Percentiles rank a stretch among this genome's conserved stretches.
phyloP scores from a whole-genome alignment of 1,140 invertebrate genomes.

The Ceratosolen fusciceps region DNA sequence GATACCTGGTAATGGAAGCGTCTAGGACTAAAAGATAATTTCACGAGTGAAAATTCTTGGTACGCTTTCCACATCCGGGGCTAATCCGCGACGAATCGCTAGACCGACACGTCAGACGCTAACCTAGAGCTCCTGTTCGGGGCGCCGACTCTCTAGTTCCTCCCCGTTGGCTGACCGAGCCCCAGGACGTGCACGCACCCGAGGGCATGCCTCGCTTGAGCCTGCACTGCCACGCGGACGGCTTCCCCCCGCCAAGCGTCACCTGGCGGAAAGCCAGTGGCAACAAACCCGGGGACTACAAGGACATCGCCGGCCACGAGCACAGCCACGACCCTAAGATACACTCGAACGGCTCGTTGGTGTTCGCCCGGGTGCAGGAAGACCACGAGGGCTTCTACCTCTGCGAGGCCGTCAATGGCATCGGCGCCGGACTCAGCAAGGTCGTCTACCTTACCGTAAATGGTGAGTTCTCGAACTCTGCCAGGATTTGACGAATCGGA shows the following conservation, averaged over 20 bases:
- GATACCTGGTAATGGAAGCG: too few relatives aligned
- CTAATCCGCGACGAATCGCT: too few relatives aligned
- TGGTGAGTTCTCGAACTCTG: too few relatives aligned
- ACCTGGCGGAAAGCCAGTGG: slow-evolving; percentile 90
- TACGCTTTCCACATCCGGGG: neutral
- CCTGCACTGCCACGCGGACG: slow-evolving; percentile 91
- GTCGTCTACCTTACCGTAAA: slow-evolving; percentile 90
- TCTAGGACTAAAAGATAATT: too few relatives aligned
- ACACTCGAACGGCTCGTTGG: slow-evolving; percentile 85
- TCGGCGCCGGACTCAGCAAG: slow-evolving; percentile 89
- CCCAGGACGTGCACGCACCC: slow-evolving; percentile 87
- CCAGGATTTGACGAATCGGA: too few relatives aligned
- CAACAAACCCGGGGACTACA: slow-evolving; percentile 86
- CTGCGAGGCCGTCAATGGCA: slow-evolving; percentile 92
- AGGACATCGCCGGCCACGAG: slow-evolving; percentile 77
- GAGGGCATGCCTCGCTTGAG: slow-evolving; percentile 83
- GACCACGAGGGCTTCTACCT: slow-evolving; percentile 91
- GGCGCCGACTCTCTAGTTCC: slow-evolving; percentile 77
- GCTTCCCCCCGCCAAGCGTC: slow-evolving; percentile 89
- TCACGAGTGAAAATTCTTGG: too few relatives aligned
- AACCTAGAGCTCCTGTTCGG: neutral
- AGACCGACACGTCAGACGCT: neutral
- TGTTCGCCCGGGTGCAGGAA: slow-evolving; percentile 85
- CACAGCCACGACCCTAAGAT: slow-evolving; percentile 75
- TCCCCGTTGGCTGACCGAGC: slow-evolving; percentile 91